These are phyloP conservation scores for Lutjanus erythropterus DNA, from an alignment of 2,113 vertebrate species.

Conservation along the genomic window DNA sequence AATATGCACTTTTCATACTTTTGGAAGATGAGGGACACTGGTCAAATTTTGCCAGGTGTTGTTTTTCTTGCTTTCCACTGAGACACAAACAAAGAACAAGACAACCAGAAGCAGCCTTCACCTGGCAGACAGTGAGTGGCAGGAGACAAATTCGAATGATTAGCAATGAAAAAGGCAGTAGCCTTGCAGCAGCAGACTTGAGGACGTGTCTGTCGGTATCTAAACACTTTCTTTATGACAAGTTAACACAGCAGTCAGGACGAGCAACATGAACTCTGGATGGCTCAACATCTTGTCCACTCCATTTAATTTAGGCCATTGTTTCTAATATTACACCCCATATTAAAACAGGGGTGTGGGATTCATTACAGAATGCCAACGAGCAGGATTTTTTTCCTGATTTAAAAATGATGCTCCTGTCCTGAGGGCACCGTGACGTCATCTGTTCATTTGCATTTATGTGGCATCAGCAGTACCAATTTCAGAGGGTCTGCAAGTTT, in stretches of 20 bases:
- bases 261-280: not conserved
- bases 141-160: constrained; percentile 34
- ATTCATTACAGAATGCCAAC: constrained; percentile 34
- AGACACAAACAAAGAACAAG: not conserved
- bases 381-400: constrained; percentile 32
- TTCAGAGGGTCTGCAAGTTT: constrained; percentile 47
- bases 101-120: constrained; percentile 9
- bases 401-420: constrained; percentile 47
- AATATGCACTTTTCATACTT: no score
- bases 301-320: not conserved
- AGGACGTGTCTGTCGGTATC: constrained; percentile 4
- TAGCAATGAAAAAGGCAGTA: constrained; percentile 10
- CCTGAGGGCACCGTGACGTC: constrained; percentile 50
- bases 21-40: not conserved
- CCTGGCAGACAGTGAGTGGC: not conserved
- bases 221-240: constrained; percentile 11
- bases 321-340: not conserved
- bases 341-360: constrained; percentile 14
- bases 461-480: constrained; percentile 58
- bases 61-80: not conserved
- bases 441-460: constrained; percentile 49
- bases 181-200: constrained; percentile 1
- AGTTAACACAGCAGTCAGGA: not conserved
- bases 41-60: not conserved
- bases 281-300: not conserved